Evolutionary conservation across 2,113 vertebrate genomes (phyloP).

Genomic region (Brevimyrus niger): DNA sequence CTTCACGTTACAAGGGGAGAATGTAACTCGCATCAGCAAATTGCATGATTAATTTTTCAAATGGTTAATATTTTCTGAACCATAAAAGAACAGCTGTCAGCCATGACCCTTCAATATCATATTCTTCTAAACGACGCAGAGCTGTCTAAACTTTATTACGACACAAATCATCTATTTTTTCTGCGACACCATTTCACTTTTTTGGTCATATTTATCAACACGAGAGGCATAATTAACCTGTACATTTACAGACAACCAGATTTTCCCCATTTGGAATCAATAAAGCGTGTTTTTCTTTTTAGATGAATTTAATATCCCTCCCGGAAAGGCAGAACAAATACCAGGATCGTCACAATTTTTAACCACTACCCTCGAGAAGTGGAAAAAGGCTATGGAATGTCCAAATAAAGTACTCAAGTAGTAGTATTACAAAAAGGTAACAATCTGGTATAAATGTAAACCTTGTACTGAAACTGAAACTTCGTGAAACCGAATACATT

Average conservation of each 20-base stretch:
- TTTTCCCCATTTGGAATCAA: background rate
- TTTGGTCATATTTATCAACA: background rate
- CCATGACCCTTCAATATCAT: constrained; percentile 27
- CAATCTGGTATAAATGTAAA: background rate
- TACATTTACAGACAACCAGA: background rate
- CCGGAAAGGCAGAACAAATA: background rate
- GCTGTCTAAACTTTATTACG: background rate
- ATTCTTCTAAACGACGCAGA: constrained; percentile 26
- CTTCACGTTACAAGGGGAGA: background rate
- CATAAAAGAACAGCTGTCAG: constrained; percentile 43
- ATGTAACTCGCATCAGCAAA: background rate
- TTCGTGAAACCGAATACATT: background rate
- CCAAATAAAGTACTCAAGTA: background rate
- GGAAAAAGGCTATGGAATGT: background rate
- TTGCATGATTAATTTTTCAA: constrained; percentile 28
- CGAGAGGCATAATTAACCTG: background rate
- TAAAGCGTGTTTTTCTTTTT: background rate
- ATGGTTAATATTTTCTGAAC: constrained; percentile 34
- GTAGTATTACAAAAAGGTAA: background rate
- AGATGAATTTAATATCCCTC: background rate
- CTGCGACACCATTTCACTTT: background rate
- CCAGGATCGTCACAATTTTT: background rate
- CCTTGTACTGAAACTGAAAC: background rate
- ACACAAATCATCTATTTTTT: background rate
- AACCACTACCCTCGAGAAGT: background rate